A percentile compares a stretch with the other conserved stretches of the same genome.
Evolutionary conservation across 2,888 invertebrate species (phyloP).

Genomic region (Thelaira solivaga): DNA sequence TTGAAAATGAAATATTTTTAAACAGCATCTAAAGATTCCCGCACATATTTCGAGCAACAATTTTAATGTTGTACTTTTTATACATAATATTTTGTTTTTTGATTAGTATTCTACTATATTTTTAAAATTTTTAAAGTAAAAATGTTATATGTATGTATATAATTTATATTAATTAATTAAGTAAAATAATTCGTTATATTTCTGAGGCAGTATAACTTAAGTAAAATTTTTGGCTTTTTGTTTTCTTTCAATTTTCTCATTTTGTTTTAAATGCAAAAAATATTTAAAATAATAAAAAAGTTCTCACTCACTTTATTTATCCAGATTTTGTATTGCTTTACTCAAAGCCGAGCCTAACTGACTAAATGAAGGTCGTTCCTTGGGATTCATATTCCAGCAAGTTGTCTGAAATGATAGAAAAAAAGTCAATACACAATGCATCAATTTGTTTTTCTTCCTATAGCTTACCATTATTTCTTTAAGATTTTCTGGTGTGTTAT

Average conservation of each 20-base stretch:
- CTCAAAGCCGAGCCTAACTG: conserved; percentile 76
- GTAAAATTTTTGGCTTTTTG: conserved; percentile 60
- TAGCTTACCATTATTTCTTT: conserved; percentile 79
- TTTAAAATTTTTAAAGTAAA: background rate
- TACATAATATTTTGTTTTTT: too few relatives aligned
- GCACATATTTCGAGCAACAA: too few relatives aligned
- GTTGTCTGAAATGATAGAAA: too few relatives aligned
- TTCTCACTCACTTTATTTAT: conserved; percentile 47
- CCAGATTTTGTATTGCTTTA: conserved; percentile 74
- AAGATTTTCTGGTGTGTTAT: conserved; percentile 81
- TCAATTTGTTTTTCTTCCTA: background rate
- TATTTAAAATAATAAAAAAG: background rate
- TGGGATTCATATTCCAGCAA: conserved; percentile 76
- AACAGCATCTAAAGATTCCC: too few relatives aligned
- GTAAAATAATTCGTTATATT: conserved; percentile 12
- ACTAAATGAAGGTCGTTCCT: conserved; percentile 77
- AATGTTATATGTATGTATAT: too few relatives aligned
- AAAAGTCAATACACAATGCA: background rate
- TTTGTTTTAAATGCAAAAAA: conserved; percentile 36
- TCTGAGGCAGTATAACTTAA: conserved; percentile 54
- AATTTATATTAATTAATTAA: background rate
- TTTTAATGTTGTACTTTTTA: too few relatives aligned
- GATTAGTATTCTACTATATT: background rate
- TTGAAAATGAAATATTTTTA: too few relatives aligned
- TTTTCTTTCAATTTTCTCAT: background rate